Evolutionary conservation across 2,797 vertebrate species (phyloP), one percentile per base, ranked within the genome.

Genomic region (Dipus sagitta): DNA sequence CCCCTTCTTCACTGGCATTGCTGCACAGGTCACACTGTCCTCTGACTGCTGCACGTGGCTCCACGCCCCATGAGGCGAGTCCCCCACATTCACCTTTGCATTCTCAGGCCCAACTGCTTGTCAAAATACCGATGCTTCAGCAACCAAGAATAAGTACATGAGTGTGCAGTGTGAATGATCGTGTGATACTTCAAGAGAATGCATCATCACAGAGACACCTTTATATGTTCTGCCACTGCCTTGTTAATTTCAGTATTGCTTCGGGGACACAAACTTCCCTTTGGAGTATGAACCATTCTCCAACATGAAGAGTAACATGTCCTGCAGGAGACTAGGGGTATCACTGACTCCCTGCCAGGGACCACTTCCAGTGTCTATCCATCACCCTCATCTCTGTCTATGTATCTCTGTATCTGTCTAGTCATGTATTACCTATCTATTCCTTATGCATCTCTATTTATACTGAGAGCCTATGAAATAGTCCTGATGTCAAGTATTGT

Each of bases 51-150:
- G 13, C 1, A 0, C 15, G 3, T 17, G 26, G 23, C 4, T 77
- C 30, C 24, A 0, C 6, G 3, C 2, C 1, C 30, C 26, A 0
- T 0, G 6, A 5, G 10, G 3, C 2, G 2, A 14, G 0, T 6
- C 3, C 2, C 15, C 1, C 26, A 26, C 6, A 11, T 28, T 38
- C 3, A 7, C 3, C 14, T 52, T 38, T 20, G 15, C 14, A 4
- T 23, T 10, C 30, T 32, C n/a, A 42, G 58, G 3, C 60, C 70
- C 17, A 21, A 76, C 7, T 28, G 12, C 12, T 5, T 26, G 8
- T 34, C 65, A 60, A 20, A 12, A 26, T 20, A 23, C 1, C 12
- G 2, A 8, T 21, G 20, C 4, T 60, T 21, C 1, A 1, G 15
- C n/a, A 65, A 60, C 10, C 47, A 5, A 21, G 70, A 32, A 4